Evolutionary conservation across 2,113 vertebrate species (phyloP).

Genomic region (Pituophis catenifer): DNA sequence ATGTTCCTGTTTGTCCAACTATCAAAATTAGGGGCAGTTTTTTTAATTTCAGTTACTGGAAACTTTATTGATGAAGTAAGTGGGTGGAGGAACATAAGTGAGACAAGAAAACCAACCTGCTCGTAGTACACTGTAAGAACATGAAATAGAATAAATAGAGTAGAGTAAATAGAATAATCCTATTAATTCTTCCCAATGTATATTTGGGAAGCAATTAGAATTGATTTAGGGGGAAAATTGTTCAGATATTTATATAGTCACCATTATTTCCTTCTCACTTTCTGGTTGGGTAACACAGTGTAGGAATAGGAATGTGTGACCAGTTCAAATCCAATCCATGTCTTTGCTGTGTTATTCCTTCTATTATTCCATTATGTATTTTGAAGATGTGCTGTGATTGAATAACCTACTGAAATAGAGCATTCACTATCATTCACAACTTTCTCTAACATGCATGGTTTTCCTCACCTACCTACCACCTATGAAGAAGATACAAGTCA

Average conservation of each 20-base stretch:
- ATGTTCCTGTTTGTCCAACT: background rate
- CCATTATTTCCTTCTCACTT: background rate
- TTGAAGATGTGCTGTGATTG: background rate
- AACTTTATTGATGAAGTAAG: background rate
- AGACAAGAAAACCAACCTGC: background rate
- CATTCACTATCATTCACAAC: background rate
- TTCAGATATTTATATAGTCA: background rate
- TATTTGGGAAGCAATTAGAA: background rate
- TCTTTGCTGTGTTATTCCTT: background rate
- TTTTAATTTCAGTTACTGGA: background rate
- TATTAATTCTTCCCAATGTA: background rate
- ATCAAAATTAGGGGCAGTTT: slow-evolving; percentile 21
- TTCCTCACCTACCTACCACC: background rate
- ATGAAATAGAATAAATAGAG: background rate
- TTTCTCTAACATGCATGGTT: background rate
- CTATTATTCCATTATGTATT: background rate
- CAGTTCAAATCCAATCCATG: background rate
- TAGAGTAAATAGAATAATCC: background rate
- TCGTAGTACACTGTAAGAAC: background rate
- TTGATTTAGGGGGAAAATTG: background rate
- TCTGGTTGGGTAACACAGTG: background rate
- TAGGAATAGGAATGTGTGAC: background rate
- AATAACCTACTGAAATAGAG: background rate
- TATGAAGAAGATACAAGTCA: background rate
- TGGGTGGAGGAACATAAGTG: background rate